Base-by-base conservation (phyloP, 2,888 invertebrate species). In the Monopis laevigella region DNA sequence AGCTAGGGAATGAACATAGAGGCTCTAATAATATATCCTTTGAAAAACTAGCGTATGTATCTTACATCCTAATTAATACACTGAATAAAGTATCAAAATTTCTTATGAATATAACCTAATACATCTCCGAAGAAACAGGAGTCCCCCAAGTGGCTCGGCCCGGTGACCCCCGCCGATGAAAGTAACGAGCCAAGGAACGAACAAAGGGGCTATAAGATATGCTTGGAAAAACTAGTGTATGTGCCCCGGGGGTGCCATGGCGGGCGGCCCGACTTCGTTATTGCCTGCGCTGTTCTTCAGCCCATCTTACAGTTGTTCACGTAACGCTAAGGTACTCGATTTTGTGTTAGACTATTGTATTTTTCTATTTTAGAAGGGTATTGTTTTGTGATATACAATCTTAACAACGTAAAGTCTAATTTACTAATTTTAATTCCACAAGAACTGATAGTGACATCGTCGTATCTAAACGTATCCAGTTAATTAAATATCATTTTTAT, bases 181-280 rank as follows among this genome's bases (percentile, higher is more conserved):
- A 77, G 70, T 77, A 82, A 82, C 78, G 69, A 66, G 62, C 71
- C 65, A 51, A 61, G 74, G 78, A 68, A 78, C 71, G 72, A 80
- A 80, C 81, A 78, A 75, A 81, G 69, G 80, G 64, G 77, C 80
- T 69, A 78, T 81, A 81, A 80, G 80, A 81, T 81, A 82, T 82
- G 80, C 80, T 74, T 66, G 75, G 75, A 75, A 78, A 74, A 80
- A 80, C 77, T 80, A 73, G 75, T 69, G 69, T 66, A 77, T 67
- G 55, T 47, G 55, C 60, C 80, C 73, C 80, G 42, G 27, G 75
- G 69, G 81, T 51, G 55, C 55, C 50, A 52, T 65, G 13, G 26
- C 27, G 34, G 40, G 40, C 29, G 24, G 40, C 40, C 28, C 40
- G 39, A 17, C 21, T 8, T 19, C 21, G 36, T 36, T 21, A 36